Evolutionary conservation across 2,888 invertebrate genomes (phyloP).

Genomic region (Drosophila phalerata): DNA sequence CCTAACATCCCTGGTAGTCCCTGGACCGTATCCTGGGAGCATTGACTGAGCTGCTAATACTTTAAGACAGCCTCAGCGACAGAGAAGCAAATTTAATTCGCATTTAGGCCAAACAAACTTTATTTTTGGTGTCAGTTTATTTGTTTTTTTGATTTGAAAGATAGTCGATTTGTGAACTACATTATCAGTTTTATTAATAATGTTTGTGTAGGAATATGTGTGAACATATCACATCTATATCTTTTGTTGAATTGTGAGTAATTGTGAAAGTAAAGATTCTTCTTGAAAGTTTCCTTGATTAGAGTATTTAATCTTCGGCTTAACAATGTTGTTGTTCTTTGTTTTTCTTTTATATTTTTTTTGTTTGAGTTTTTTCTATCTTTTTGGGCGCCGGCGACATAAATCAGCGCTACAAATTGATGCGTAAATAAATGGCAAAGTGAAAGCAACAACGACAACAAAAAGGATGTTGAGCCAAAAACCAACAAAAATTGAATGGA

Average conservation of each 20-base stretch:
- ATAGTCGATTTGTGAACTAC: background rate
- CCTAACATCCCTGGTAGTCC: background rate
- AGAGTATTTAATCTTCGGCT: constrained; percentile 4
- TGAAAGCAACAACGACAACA: constrained; percentile 29
- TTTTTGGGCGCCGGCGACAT: constrained; percentile 60
- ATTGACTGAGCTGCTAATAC: constrained; percentile 69
- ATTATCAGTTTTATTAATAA: no score
- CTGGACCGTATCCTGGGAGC: constrained; percentile 23
- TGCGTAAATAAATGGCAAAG: constrained; percentile 72
- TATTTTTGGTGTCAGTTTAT: constrained; percentile 20
- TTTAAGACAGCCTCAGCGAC: constrained; percentile 67
- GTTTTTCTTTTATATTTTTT: constrained; percentile 6
- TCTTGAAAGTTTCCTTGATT: background rate
- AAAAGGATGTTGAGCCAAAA: constrained; percentile 51
- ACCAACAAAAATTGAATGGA: constrained; percentile 6
- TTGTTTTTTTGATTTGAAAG: background rate
- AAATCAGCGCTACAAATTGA: constrained; percentile 77
- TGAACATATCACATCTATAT: no score
- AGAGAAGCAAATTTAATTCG: constrained; percentile 72
- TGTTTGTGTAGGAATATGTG: no score
- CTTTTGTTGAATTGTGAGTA: no score
- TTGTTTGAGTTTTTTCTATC: constrained; percentile 6
- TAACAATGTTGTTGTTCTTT: background rate
- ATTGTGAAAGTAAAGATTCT: no score
- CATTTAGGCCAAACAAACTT: constrained; percentile 64